These are phyloP conservation scores for Andrena cerasifolii DNA, from an alignment of 1,140 invertebrate species.

Conservation along the genomic window DNA sequence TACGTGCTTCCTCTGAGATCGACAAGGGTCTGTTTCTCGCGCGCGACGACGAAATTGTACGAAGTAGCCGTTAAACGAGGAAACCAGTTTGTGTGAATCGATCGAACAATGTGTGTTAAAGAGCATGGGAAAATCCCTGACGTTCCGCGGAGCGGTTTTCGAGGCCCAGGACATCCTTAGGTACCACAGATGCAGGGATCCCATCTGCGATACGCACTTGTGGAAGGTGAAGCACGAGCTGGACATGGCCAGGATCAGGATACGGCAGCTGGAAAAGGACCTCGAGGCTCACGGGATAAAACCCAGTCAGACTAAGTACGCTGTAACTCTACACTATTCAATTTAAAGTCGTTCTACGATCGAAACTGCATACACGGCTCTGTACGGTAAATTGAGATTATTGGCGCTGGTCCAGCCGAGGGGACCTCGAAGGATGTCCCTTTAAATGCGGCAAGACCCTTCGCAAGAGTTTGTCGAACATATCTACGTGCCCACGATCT, in stretches of 20 bases:
- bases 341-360: background rate
- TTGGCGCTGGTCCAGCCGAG: background rate
- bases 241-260: conserved; percentile 91
- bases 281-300: conserved; percentile 91
- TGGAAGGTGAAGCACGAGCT: conserved; percentile 95
- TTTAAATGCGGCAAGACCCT: background rate
- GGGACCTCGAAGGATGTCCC: background rate
- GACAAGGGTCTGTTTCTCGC: too few relatives aligned
- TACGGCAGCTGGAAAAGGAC: conserved; percentile 92
- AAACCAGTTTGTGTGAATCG: background rate
- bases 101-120: conserved; percentile 25
- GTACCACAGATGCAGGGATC: conserved; percentile 88
- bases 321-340: conserved; percentile 7
- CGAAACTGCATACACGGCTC: background rate
- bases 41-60: too few relatives aligned
- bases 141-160: conserved; percentile 93
- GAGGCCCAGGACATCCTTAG: conserved; percentile 89
- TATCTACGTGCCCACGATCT: too few relatives aligned
- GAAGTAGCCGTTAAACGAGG: too few relatives aligned
- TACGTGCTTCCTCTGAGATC: too few relatives aligned
- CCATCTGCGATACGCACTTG: conserved; percentile 91
- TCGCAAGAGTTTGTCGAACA: background rate
- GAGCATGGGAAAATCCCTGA: conserved; percentile 90
- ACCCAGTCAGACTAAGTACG: conserved; percentile 85
- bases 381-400: background rate